Conservation (phyloP, 2,113 vertebrate genomes). For the Calypte anna region DNA sequence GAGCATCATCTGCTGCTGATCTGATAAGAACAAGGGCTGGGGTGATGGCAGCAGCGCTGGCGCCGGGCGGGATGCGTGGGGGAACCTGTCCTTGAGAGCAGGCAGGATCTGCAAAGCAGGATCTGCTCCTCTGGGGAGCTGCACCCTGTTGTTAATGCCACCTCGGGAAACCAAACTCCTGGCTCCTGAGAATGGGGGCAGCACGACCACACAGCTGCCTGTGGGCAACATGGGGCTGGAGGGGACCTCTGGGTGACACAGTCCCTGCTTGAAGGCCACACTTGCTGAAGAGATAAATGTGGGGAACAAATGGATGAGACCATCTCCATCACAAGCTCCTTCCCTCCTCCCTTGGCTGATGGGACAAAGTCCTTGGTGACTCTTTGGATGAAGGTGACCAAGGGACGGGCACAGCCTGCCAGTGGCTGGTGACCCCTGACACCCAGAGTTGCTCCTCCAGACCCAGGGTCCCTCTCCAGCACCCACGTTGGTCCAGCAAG, state of each 20-base stretch:
- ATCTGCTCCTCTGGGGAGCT: background rate
- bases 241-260: background rate
- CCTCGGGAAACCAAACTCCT: background rate
- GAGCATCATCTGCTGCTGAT: too few relatives aligned
- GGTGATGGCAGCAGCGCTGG: rapidly evolving
- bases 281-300: background rate
- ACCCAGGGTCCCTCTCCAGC: background rate
- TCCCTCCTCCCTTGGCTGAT: background rate
- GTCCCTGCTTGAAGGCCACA: background rate
- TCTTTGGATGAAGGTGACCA: background rate
- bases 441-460: background rate
- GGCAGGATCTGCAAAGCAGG: background rate
- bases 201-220: background rate
- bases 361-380: background rate
- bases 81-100: background rate
- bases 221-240: background rate
- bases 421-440: background rate
- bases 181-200: rapidly evolving
- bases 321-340: background rate
- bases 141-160: background rate
- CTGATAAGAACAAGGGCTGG: background rate
- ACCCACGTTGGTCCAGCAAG: rapidly evolving
- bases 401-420: background rate
- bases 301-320: background rate
- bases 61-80: rapidly evolving